Conservation (phyloP, 2,888 invertebrate species). For the Eubasilissa splendida region DNA sequence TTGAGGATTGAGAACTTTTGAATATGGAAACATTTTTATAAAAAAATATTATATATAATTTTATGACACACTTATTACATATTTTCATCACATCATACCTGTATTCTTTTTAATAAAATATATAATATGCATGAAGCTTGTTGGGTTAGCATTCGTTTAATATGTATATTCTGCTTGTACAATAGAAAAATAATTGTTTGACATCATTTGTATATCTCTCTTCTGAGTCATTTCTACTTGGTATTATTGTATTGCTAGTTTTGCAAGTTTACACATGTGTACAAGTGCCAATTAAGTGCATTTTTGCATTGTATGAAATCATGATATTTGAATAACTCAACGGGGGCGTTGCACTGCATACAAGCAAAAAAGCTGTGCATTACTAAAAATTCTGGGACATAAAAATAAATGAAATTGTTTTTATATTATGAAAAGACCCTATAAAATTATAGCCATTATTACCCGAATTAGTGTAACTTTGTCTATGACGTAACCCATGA, state of each 20-base stretch:
- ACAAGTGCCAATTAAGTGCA: slow-evolving; percentile 2
- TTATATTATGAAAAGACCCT: too few relatives aligned
- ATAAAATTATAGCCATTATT: too few relatives aligned
- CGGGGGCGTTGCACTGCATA: too few relatives aligned
- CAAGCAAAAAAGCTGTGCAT: too few relatives aligned
- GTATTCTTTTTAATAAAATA: background rate
- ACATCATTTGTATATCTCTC: background rate
- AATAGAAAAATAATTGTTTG: too few relatives aligned
- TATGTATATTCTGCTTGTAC: too few relatives aligned
- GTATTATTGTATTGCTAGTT: background rate
- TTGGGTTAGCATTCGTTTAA: slow-evolving; percentile 6
- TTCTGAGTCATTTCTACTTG: background rate
- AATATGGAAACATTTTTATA: too few relatives aligned
- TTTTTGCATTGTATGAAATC: slow-evolving; percentile 8
- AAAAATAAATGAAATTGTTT: too few relatives aligned
- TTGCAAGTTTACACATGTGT: background rate
- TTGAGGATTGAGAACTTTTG: background rate
- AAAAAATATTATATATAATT: background rate
- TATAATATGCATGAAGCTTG: slow-evolving; percentile 19
- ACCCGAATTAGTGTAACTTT: too few relatives aligned
- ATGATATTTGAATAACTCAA: background rate
- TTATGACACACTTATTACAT: background rate
- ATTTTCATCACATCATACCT: too few relatives aligned
- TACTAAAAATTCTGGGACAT: too few relatives aligned
- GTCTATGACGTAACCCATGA: too few relatives aligned